These are phyloP conservation scores for Sipha flava DNA, from an alignment of 1,140 invertebrate species.

Conservation along the genomic window DNA sequence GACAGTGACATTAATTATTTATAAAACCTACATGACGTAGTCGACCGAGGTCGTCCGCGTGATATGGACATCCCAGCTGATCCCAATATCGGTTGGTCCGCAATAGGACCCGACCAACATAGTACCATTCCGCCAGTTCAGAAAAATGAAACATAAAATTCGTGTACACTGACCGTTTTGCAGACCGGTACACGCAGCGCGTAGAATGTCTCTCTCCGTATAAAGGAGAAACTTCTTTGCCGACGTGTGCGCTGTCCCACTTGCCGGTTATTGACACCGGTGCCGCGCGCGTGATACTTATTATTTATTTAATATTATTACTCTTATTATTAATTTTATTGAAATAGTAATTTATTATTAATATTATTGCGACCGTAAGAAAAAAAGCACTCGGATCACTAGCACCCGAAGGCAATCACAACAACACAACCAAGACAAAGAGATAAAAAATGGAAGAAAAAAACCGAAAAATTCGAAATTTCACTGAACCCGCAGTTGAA, in stretches of 20 bases:
- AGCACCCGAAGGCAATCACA: too few species aligned
- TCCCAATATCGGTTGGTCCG: neutral
- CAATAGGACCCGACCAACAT: neutral
- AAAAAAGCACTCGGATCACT: too few species aligned
- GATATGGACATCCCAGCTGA: neutral
- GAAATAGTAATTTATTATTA: too few species aligned
- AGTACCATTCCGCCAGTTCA: neutral
- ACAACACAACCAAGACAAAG: too few species aligned
- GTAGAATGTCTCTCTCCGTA: slow-evolving; percentile 9
- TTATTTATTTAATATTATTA: neutral
- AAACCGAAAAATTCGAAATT: neutral
- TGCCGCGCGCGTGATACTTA: slow-evolving; percentile 26
- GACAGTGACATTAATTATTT: too few species aligned
- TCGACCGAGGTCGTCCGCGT: neutral
- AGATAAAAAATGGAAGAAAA: too few species aligned
- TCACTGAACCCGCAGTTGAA: neutral
- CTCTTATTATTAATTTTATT: neutral
- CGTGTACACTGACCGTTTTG: slow-evolving; percentile 19
- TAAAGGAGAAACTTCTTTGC: slow-evolving; percentile 24
- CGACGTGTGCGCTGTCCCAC: slow-evolving; percentile 24
- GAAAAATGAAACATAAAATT: slow-evolving; percentile 3
- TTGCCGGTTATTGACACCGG: slow-evolving; percentile 31
- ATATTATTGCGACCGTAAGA: too few species aligned
- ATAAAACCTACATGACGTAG: neutral
- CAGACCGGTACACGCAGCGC: neutral